Base-by-base conservation (phyloP, 2,888 invertebrate species). In the Tigriopus californicus region DNA sequence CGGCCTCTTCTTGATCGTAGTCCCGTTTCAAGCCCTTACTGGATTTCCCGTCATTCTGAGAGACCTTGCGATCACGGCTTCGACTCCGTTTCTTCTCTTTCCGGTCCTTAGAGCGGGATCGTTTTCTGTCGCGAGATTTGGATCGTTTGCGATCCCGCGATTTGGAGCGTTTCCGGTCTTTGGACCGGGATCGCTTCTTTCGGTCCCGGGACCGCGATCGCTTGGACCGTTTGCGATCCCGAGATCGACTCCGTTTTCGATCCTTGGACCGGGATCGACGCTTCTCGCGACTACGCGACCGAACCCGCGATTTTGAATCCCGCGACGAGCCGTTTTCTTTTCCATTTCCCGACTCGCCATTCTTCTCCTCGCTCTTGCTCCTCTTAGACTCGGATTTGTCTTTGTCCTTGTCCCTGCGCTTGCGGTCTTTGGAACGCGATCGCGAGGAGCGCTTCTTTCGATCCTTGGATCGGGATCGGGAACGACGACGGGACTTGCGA, bases 161-260 rank as follows among this genome's bases (percentile, higher is more conserved):
- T 15, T 46, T 41, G 1, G 56, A 56, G 18, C 56, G 20, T 20
- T 33, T 20, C 44, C 56, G 42, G 6, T 56, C 46, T 20, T 44
- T 10, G 20, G 18, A 18, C 12, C 44, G 18, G 12, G 56, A 56
- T 33, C 54, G 54, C 13, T 18, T 22, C 61, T 55, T 44, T 25
- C 63, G 60, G 46, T 62, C 61, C 12, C 65, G 59, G 10, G 64
- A 58, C 11, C 61, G 61, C 13, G 65, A 64, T 59, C 66, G 55
- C 22, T 73, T 74, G 1, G 79, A 79, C 66, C 62, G 70, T 64
- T 75, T 75, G 1, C 76, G 73, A 1, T 80, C 80, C 52, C 79
- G 74, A 1, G 79, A 78, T 51, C 80, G 55, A 13, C 72, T 70
- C 1, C 71, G 76, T 44, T 57, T 57, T 13, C 51, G 47, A 24